phyloP scores from a whole-genome alignment of 53 echinoderm and acorn worm genomes.

The Antedon mediterranea region DNA sequence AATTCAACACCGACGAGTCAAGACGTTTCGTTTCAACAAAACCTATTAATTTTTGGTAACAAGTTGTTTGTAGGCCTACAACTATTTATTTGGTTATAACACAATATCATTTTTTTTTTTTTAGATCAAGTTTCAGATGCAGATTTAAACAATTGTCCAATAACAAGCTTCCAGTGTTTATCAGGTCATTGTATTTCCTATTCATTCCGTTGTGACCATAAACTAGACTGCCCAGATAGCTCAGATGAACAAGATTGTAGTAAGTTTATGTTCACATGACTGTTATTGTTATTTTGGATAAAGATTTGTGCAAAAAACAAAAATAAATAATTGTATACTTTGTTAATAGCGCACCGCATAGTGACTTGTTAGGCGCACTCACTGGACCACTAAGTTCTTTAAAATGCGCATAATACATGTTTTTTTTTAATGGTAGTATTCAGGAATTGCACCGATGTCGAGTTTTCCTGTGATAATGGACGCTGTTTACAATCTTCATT shows the following conservation, averaged over 20 bases:
- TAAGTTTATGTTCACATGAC: not conserved
- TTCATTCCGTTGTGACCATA: not conserved
- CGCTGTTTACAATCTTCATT: not conserved
- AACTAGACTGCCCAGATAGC: not conserved
- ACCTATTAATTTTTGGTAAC: too few species aligned
- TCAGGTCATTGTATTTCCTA: not conserved
- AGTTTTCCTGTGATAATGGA: not conserved
- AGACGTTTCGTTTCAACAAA: too few species aligned
- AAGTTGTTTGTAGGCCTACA: not conserved
- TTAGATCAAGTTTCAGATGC: not conserved
- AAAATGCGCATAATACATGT: not conserved
- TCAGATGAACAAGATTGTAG: not conserved
- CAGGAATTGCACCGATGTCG: not conserved
- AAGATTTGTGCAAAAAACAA: too few species aligned
- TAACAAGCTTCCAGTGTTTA: not conserved
- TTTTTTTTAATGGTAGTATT: not conserved
- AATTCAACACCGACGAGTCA: too few species aligned
- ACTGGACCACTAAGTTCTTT: too few species aligned
- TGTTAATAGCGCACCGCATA: too few species aligned
- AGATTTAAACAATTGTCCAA: not conserved
- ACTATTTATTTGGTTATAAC: too few species aligned
- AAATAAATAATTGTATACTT: too few species aligned
- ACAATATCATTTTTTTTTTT: too few species aligned
- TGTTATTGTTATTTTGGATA: too few species aligned
- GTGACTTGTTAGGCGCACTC: too few species aligned